Base-by-base conservation (phyloP, 2,888 invertebrate genomes). In the Xanthorhoe spadicearia region DNA sequence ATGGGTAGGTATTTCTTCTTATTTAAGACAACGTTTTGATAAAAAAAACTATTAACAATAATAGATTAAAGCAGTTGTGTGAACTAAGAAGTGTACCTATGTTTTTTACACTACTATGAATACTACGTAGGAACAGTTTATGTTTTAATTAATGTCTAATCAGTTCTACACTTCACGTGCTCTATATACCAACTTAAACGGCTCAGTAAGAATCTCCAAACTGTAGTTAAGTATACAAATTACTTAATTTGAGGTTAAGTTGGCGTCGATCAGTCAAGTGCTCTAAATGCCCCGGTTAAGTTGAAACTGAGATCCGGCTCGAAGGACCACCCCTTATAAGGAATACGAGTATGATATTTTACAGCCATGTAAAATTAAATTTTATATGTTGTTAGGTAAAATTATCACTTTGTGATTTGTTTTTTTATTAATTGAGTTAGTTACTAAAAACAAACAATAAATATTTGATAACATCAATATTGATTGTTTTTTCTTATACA, bases 211-310 rank as follows among this genome's bases (percentile, higher is more conserved):
- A 89, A 90, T 90, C 90, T 88, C 87, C 88, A 86, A 91, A 92
- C 90, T 92, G 91, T 92, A 92, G 89, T 92, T 92, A 92, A 91
- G 91, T 91, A 88, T 88, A 91, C 92, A 92, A 92, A 92, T 92
- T 92, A 92, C 92, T 92, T 92, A 92, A 92, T 92, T 92, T 87
- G 85, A 90, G 91, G 92, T 89, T 89, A 91, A 89, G 87, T 90
- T 84, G 78, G 76, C 82, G 83, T 81, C 89, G 86, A 92, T 92
- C 91, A 88, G 80, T 91, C 89, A 88, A 89, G 85, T 84, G 68
- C 56, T 64, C 69, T 70, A 72, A 72, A 72, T 67, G 68, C 62
- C 66, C 69, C 64, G 58, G 68, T 56, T 69, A 67, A 74, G 61
- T 73, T 74, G 35, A 38, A 74, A 73, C 71, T 71, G 64, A 69